These are phyloP conservation scores for Collichthys lucidus DNA, from an alignment of 2,113 vertebrate species.

Conservation along the genomic window DNA sequence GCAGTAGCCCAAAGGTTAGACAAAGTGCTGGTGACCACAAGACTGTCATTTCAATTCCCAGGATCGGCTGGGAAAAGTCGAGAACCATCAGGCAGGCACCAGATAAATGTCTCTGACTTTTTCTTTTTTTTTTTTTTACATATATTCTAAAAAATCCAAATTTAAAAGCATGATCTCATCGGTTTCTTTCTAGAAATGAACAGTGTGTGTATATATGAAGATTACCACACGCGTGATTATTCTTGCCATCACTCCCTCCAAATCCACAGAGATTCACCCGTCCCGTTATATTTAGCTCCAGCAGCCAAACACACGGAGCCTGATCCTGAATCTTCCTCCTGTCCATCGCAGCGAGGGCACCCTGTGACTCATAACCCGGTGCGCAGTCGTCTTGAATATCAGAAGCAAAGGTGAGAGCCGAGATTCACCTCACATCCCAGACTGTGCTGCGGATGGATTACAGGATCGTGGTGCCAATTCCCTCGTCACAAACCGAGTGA, in stretches of 20 bases:
- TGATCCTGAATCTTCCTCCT: background rate
- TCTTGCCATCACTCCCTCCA: background rate
- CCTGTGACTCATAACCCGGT: background rate
- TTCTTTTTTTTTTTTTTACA: too few relatives aligned
- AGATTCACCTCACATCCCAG: background rate
- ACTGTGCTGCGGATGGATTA: background rate
- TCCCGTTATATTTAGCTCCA: background rate
- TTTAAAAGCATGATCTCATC: background rate
- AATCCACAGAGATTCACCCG: background rate
- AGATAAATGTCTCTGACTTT: background rate
- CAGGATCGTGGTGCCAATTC: background rate
- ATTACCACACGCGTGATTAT: background rate
- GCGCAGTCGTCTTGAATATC: background rate
- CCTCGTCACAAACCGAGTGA: too few relatives aligned
- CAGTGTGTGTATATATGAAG: too few relatives aligned
- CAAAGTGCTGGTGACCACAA: conserved; percentile 23
- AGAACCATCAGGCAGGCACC: background rate
- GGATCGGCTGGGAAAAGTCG: background rate
- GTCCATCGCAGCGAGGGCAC: background rate
- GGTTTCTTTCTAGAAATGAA: background rate
- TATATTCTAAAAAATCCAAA: background rate
- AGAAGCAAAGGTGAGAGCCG: background rate
- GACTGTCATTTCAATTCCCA: conserved; percentile 28
- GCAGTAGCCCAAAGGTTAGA: conserved; percentile 52
- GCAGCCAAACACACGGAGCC: background rate